Evolutionary conservation across 1,140 invertebrate genomes (phyloP), one percentile per base, ranked within the genome.

Genomic region (Eupristina koningsbergeri): DNA sequence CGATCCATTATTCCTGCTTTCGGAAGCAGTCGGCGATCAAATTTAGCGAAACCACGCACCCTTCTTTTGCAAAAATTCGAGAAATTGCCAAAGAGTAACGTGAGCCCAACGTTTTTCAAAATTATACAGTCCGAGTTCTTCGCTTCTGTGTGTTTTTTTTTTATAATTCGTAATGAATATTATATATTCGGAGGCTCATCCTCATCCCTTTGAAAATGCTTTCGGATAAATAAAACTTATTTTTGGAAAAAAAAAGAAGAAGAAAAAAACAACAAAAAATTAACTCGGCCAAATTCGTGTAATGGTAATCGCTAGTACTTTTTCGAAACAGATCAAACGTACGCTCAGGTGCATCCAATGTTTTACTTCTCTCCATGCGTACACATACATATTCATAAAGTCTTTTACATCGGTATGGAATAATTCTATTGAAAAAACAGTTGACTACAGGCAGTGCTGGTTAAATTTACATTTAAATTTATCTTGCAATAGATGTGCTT

Each of bases 401-500:
- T 64, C 1, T 2, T 13, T 8, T 34, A 34, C 34, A n/a, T 15
- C 3, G 1, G 63, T 5, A 34, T 64, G 13, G 63, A 64, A 64
- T 64, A 64, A 64, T 34, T 34, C 3, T 15, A 64, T 64, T 34
- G 17, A 34, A n/a, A 64, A 34, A 64, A 34, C 15, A 31, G 13
- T 31, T 64, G 3, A 34, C 50, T 19, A 17, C 19, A 13, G n/a
- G 26, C 5, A 63, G 6, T 29, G n/a, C 29, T 29, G 26, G 58
- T n/a, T 63, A 34, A 34, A 34, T 64, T 64, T 64, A 34, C 63
- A 34, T 64, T 64, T 64, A 64, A 15, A 67, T 36, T 67, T 67
- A 34, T 67, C 22, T 3, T 39, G 64, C 64, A 36, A 8, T 15
- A 8, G 29, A 31, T 19, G 15, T 7, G 0, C 31, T 64, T 31